Base-by-base conservation (phyloP, 2,888 invertebrate species). In the Sminthurinus aureus region DNA sequence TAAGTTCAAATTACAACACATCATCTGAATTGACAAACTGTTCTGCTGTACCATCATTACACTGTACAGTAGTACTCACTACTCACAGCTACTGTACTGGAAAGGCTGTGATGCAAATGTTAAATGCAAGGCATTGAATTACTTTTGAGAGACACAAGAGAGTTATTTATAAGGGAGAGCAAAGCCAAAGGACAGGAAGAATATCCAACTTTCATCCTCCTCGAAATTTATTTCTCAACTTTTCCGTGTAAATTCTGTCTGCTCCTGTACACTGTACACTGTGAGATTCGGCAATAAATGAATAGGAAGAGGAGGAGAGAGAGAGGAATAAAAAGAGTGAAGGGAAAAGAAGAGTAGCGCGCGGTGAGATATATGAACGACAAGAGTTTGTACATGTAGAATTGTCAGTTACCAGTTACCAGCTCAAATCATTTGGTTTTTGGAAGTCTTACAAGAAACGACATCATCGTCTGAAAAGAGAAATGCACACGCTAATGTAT, bases 371-470 rank as follows among this genome's bases (percentile, higher is more conserved):
- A 64, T n/a, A 18, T n/a, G 69, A 22, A 15, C 3, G 20, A 69
- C 69, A 69, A 15, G 58, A 58, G 58, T 58, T 58, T 58, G 18
- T 58, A 58, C 15, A 58, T 6, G 38, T 38, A 38, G 3, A 38
- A 38, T 38, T n/a, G 20, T n/a, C 67, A 20, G 20, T 67, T 22
- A n/a, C 67, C 22, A n/a, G 24, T 15, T 24, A 24, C 24, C 0
- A 9, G 22, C 71, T 13, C 13, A 71, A 71, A 71, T 71, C 71
- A 71, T 71, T 71, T 71, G 24, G 24, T 24, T 71, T 20, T 71
- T 71, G 71, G 71, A 71, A 15, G 71, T 71, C 22, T 24, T 71
- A 71, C 71, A 71, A 71, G 71, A 71, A 71, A 71, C 20, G 71
- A 71, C 71, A 71, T 67, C 67, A 67, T 71, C 71, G 71, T 13